phyloP scores from a whole-genome alignment of 2,113 vertebrate genomes.

The Pseudopodoces humilis region DNA sequence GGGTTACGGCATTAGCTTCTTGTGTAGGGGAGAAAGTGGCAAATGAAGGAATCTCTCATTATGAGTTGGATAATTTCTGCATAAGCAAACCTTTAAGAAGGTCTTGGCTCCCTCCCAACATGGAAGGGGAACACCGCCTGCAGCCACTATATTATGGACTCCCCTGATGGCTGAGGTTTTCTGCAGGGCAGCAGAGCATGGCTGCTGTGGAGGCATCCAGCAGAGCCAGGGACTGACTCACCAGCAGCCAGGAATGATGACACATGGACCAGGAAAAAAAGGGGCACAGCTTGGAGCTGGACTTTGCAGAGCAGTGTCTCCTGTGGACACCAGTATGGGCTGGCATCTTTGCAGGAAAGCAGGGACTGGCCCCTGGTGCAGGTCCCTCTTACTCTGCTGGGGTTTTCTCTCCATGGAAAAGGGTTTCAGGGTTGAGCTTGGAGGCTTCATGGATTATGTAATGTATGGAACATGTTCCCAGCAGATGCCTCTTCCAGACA shows the following conservation, averaged over 20 bases:
- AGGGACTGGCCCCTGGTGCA: background rate
- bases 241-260: background rate
- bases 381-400: background rate
- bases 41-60: background rate
- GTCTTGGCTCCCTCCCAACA: background rate
- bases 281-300: background rate
- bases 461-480: background rate
- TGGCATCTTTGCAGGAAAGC: background rate
- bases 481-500: background rate
- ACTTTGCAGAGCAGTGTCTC: background rate
- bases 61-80: background rate
- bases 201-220: background rate
- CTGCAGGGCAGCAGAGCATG: background rate
- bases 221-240: background rate
- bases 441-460: background rate
- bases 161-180: background rate
- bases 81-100: background rate
- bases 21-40: background rate
- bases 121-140: background rate
- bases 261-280: background rate
- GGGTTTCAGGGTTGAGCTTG: background rate
- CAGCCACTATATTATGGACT: accelerated
- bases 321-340: accelerated
- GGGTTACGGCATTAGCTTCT: background rate
- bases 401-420: background rate